phyloP scores from a whole-genome alignment of 2,113 vertebrate genomes.

The Myiagra hebetior region DNA sequence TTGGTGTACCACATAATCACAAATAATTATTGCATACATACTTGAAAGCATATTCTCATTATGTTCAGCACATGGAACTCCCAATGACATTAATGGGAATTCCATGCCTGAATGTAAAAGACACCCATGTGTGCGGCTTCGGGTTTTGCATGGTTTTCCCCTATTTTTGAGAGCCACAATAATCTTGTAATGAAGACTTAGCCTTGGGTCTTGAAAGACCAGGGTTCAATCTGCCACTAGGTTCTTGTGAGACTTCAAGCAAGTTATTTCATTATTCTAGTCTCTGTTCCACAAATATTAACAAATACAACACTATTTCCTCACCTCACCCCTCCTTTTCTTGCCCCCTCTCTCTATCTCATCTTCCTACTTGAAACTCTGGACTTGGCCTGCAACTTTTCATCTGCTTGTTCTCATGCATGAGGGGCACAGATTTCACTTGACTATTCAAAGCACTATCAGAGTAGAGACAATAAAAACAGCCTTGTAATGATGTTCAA shows the following conservation, averaged over 20 bases:
- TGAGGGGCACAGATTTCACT: neutral
- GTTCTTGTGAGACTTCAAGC: neutral
- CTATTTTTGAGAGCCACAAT: neutral
- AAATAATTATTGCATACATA: conserved; percentile 42
- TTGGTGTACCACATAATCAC: conserved; percentile 55
- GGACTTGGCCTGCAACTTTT: neutral
- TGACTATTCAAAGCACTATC: neutral
- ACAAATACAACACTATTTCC: neutral
- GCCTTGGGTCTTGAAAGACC: neutral
- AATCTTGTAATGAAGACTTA: conserved; percentile 15
- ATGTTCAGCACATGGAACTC: conserved; percentile 39
- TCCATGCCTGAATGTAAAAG: conserved; percentile 20
- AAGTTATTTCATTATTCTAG: neutral
- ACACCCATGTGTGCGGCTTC: conserved; percentile 5
- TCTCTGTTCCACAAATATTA: neutral
- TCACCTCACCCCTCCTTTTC: neutral
- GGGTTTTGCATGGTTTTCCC: neutral
- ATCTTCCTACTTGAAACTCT: neutral
- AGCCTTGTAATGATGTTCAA: neutral
- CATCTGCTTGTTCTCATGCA: neutral
- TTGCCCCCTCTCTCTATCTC: neutral
- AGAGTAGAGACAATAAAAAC: neutral
- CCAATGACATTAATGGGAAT: conserved; percentile 36
- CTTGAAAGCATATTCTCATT: conserved; percentile 5
- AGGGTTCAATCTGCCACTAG: neutral